Conservation (phyloP, 2,797 vertebrate species). For the Spheniscus humboldti region DNA sequence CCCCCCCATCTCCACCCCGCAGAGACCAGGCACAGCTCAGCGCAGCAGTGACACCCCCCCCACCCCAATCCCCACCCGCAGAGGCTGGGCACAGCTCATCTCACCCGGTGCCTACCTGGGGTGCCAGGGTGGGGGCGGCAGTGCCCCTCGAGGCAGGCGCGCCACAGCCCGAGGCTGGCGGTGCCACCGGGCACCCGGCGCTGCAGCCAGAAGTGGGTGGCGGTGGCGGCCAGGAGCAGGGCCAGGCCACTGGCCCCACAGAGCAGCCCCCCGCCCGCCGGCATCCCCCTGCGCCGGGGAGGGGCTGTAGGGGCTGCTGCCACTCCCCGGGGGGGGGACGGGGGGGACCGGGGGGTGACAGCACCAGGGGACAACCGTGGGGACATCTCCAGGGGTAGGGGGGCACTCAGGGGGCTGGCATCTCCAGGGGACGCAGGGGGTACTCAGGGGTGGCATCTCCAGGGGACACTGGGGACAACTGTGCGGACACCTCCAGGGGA, state of each 20-base stretch:
- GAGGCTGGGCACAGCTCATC: neutral
- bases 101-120: conserved; percentile 72
- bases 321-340: neutral
- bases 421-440: neutral
- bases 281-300: conserved; percentile 27
- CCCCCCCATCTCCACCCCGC: no score
- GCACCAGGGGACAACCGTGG: neutral
- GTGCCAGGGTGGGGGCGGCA: conserved; percentile 81
- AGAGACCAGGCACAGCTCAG: neutral
- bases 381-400: neutral
- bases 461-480: neutral
- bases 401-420: neutral
- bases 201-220: conserved; percentile 86
- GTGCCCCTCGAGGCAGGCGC: conserved; percentile 82
- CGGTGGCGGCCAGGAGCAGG: conserved; percentile 83
- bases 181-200: conserved; percentile 78
- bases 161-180: conserved; percentile 85
- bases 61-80: neutral
- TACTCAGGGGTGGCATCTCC: no score
- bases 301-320: neutral
- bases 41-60: neutral
- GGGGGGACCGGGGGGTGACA: neutral
- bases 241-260: conserved; percentile 80
- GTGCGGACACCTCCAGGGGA: no score
- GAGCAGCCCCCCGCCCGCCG: conserved; percentile 80